These are phyloP conservation scores for Hydrochoerus hydrochaeris DNA, from an alignment of 2,113 vertebrate species.

Conservation along the genomic window DNA sequence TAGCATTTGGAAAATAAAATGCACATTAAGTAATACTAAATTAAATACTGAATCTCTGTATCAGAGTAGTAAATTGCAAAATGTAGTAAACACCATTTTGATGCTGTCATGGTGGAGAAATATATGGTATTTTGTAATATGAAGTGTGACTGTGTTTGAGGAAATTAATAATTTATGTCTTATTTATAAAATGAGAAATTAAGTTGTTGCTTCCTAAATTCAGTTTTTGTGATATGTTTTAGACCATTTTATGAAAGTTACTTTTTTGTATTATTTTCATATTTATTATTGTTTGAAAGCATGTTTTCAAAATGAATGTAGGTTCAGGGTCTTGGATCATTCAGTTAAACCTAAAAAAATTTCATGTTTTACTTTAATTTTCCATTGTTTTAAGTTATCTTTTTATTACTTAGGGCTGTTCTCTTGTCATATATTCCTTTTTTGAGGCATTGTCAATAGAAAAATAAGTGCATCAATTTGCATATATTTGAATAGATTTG, in stretches of 20 bases:
- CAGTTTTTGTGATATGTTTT: not conserved
- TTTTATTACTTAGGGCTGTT: conserved; percentile 37
- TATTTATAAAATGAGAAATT: not conserved
- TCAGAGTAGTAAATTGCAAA: not conserved
- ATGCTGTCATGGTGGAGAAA: not conserved
- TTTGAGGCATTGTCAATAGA: conserved; percentile 8
- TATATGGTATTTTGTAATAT: not conserved
- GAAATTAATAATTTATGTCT: conserved; percentile 38
- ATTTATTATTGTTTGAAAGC: conserved; percentile 15
- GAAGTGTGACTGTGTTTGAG: not conserved
- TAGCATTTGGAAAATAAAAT: not conserved
- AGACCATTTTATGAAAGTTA: not conserved
- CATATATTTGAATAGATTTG: conserved; percentile 59
- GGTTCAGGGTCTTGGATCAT: not conserved
- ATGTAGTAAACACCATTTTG: not conserved
- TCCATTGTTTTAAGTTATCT: conserved; percentile 33
- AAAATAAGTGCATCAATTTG: conserved; percentile 17
- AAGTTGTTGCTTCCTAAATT: not conserved
- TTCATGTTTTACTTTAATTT: not conserved
- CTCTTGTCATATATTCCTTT: conserved; percentile 11
- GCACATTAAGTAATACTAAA: conserved; percentile 16
- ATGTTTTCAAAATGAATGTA: not conserved
- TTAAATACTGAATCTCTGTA: not conserved
- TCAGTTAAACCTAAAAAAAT: not conserved
- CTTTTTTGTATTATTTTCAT: no score